Evolutionary conservation across 2,888 invertebrate species (phyloP), one percentile per base, ranked within the genome.

Genomic region (Apotomis capreana): DNA sequence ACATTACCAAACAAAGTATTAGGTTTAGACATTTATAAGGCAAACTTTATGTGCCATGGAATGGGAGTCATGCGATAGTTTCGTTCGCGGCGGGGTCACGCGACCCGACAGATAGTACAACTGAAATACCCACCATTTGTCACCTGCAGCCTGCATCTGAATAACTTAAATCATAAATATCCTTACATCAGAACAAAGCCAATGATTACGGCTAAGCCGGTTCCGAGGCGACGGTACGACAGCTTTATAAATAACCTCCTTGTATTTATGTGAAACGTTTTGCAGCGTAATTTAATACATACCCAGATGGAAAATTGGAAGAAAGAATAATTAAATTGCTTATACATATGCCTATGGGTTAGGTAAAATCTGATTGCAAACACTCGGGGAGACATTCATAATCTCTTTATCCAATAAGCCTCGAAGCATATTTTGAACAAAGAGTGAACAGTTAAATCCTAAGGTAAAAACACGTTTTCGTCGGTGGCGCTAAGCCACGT

Each of bases 331-430:
- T 55, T 40, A 40, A 44, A 44, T 64, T 40, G 26, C 44, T 40
- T 57, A 57, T 57, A 36, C n/a, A 46, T 8, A 15, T 40, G 57
- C 55, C 63, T 62, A 49, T 49, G 51, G 37, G 46, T 62, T 67
- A 69, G 65, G 59, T 69, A 82, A 80, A 79, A 79, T 77, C 80
- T 78, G 78, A 80, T 81, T 77, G 70, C 75, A 74, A 75, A 71
- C 77, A 76, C 74, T 79, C 70, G 72, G 77, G 83, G 78, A 78
- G 82, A 82, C 79, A 82, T 83, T 84, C 80, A 84, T 86, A 85
- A 87, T 86, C 83, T 76, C 79, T 83, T 85, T 81, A 85, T 84
- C 85, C 86, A 86, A 87, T 86, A 86, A 85, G 80, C 83, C 83
- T 82, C 78, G 76, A 81, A 86, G 84, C 83, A 84, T 86, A 87